A percentile compares a stretch with the other conserved stretches of the same genome.
These are phyloP conservation scores for Schlechtendalia chinensis DNA, from an alignment of 1,140 invertebrate species.

Conservation along the genomic window DNA sequence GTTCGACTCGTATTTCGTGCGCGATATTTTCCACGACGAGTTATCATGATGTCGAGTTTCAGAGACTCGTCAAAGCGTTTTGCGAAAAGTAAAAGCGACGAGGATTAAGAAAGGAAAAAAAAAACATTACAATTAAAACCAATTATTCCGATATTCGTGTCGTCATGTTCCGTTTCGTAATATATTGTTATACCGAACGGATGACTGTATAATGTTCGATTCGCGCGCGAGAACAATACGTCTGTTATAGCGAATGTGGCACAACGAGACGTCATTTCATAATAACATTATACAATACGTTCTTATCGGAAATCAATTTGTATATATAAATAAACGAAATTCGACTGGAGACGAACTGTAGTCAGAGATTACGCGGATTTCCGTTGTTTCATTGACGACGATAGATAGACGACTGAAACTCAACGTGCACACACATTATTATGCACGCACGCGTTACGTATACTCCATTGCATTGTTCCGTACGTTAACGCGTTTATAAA, in stretches of 20 bases:
- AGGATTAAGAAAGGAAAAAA: background rate
- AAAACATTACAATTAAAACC: background rate
- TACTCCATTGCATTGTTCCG: no score
- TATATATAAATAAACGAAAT: no score
- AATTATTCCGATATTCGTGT: background rate
- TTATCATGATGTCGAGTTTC: background rate
- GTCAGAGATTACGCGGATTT: no score
- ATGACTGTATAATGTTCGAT: background rate
- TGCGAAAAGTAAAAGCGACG: background rate
- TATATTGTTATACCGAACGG: background rate
- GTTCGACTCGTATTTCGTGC: no score
- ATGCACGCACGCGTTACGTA: no score
- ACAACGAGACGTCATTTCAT: background rate
- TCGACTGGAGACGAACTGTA: no score
- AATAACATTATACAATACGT: no score
- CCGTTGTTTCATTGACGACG: no score
- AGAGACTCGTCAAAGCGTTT: background rate
- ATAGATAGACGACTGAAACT: no score
- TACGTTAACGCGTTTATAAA: no score
- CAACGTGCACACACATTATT: no score
- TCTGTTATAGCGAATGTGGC: background rate
- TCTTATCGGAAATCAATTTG: slow-evolving; percentile 1
- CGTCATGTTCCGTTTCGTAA: background rate
- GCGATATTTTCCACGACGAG: no score
- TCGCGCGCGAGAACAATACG: background rate